These are phyloP conservation scores for Larimichthys polyactis DNA, from an alignment of 2,113 vertebrate genomes.

Conservation along the genomic window DNA sequence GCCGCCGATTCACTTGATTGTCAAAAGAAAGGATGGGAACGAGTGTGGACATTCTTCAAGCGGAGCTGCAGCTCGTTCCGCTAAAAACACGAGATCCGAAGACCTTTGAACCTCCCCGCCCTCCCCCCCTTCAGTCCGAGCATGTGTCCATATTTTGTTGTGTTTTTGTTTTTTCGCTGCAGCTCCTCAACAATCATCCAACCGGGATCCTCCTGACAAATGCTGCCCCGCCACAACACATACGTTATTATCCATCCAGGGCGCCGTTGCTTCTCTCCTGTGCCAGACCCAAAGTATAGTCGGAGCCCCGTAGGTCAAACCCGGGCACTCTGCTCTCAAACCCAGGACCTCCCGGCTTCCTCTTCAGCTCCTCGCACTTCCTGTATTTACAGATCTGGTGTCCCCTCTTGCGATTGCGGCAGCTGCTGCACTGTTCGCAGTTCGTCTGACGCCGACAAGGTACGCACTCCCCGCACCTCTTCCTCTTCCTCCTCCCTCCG, in stretches of 20 bases:
- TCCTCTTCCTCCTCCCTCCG: constrained; percentile 96
- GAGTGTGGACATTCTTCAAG: constrained; percentile 78
- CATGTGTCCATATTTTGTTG: constrained; percentile 52
- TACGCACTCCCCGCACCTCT: constrained; percentile 97
- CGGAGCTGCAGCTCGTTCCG: constrained; percentile 65
- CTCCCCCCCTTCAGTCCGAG: constrained; percentile 45
- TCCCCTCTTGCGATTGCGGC: constrained; percentile 99
- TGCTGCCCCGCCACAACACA: constrained; percentile 33
- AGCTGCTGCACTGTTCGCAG: constrained; percentile 99
- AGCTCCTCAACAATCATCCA: constrained; percentile 77
- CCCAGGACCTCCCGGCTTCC: constrained; percentile 90
- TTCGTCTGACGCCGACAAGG: constrained; percentile 97
- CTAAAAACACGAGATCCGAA: constrained; percentile 52
- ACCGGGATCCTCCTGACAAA: constrained; percentile 67
- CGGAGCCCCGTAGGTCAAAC: constrained; percentile 81
- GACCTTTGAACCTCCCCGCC: constrained; percentile 31
- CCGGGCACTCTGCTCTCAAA: constrained; percentile 82
- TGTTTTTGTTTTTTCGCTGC: constrained; percentile 52
- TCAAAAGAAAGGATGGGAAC: constrained; percentile 83
- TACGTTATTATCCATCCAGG: constrained; percentile 77
- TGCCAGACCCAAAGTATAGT: constrained; percentile 80
- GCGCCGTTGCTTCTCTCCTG: constrained; percentile 76
- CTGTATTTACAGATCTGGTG: constrained; percentile 99
- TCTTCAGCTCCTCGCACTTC: constrained; percentile 99
- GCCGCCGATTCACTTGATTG: constrained; percentile 78